Evolutionary conservation across 2,797 vertebrate genomes (phyloP).

Genomic region (Acestrorhynchus altus): DNA sequence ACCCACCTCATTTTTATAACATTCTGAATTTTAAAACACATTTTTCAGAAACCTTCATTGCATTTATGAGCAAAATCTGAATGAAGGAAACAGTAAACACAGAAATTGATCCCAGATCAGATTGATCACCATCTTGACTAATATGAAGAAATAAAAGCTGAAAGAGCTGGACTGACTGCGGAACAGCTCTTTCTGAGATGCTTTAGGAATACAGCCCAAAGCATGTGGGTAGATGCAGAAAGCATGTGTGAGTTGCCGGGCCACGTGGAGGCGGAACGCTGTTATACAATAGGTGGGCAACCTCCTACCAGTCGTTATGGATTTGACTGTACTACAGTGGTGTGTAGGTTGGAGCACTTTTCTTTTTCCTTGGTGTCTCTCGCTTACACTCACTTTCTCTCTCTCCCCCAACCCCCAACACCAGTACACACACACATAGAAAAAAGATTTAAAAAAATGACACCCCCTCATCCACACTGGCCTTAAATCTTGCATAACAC

Average conservation of each 20-base stretch:
- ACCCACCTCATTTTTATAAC: neutral
- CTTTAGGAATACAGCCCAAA: neutral
- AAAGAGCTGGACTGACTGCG: neutral
- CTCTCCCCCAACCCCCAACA: constrained; percentile 2
- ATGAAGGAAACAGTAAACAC: neutral
- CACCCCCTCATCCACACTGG: neutral
- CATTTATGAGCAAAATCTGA: neutral
- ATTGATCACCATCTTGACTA: neutral
- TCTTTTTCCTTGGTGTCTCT: constrained; percentile 40
- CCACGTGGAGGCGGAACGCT: constrained; percentile 73
- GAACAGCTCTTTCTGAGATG: neutral
- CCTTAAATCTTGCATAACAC: constrained; percentile 21
- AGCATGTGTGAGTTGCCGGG: constrained; percentile 60
- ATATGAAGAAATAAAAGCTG: neutral
- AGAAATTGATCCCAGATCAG: constrained; percentile 4
- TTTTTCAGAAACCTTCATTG: neutral
- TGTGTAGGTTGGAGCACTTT: constrained; percentile 68
- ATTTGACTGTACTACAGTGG: constrained; percentile 62
- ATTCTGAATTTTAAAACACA: neutral
- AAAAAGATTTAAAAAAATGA: too few relatives aligned
- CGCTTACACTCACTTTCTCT: constrained; percentile 29
- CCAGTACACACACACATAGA: constrained; percentile 6
- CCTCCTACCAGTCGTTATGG: constrained; percentile 64
- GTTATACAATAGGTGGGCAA: constrained; percentile 76
- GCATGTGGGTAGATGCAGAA: constrained; percentile 49